These are phyloP conservation scores for Syrista parreyssii DNA, from an alignment of 2,888 invertebrate genomes.

Conservation along the genomic window DNA sequence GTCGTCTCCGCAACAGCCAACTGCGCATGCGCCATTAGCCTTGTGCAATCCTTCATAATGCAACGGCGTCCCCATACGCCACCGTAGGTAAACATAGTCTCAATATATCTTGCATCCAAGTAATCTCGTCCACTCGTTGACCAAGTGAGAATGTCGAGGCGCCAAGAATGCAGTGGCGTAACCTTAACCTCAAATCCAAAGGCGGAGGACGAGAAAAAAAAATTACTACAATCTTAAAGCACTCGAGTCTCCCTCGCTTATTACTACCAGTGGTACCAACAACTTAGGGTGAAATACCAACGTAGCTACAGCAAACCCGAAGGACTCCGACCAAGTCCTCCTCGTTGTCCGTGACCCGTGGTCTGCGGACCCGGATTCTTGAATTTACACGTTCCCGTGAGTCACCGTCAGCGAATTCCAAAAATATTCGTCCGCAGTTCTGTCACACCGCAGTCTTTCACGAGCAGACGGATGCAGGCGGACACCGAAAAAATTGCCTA, in stretches of 20 bases:
- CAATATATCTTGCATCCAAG: not conserved
- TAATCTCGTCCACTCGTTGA: not conserved
- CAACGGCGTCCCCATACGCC: not conserved
- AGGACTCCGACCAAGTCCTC: not conserved
- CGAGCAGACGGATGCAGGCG: not conserved
- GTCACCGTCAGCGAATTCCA: not conserved
- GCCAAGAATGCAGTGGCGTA: not conserved
- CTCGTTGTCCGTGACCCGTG: not conserved
- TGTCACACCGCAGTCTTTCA: too few relatives aligned
- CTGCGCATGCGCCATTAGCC: not conserved
- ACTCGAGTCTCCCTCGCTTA: not conserved
- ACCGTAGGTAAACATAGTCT: not conserved
- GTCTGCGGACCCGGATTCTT: conserved; percentile 1
- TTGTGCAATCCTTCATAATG: not conserved
- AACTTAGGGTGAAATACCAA: not conserved
- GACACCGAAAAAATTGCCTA: not conserved
- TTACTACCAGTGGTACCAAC: not conserved
- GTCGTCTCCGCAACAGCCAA: not conserved
- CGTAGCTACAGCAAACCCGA: not conserved
- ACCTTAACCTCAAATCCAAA: not conserved
- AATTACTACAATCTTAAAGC: not conserved
- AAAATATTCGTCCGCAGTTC: not conserved
- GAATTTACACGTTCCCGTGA: conserved; percentile 2
- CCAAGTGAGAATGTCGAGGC: not conserved
- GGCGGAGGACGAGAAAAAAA: not conserved